Evolutionary conservation across 2,888 invertebrate species (phyloP), one percentile per base, ranked within the genome.

Genomic region (Gymnosoma rotundatum): DNA sequence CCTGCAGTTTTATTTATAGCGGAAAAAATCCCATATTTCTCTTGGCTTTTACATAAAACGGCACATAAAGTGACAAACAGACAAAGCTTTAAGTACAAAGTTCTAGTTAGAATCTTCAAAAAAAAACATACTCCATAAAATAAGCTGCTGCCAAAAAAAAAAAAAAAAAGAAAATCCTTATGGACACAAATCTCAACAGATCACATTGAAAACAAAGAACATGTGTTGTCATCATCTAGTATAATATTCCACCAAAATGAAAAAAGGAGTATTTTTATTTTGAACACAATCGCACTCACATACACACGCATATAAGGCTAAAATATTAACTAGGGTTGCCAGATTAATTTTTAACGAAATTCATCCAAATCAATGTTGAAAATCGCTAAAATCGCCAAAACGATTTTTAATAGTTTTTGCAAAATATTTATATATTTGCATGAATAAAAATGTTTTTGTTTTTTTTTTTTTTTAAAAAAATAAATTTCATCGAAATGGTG

Each of bases 221-320:
- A 84, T 78, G 73, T 78, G 78, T 81, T 81, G 84, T 81, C 83
- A 80, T 72, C 80, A 67, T 69, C 81, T 78, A 75, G 81, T 81
- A 58, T 45, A 58, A 79, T 60, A 61, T 64, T 38, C 25, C 32
- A 32, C 25, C 32, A 32, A 32, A 32, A 32, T 38, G 38, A 21
- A 61, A 61, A 48, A 61, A 54, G 12, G 25, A 5, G 2, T 32
- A 0, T 32, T 32, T 32, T 32, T 32, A 32, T 32, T 32, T 7
- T 32, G 6, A 32, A 32, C 32, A 32, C 32, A 32, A 5, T 32
- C 32, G 6, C 32, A 5, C 32, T 5, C 8, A 32, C 8, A 32
- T 6, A 32, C 32, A 32, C 32, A 32, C 32, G 6, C 32, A 5
- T 8, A 32, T n/a, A n/a, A n/a, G n/a, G n/a, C n/a, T n/a, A n/a